A percentile compares a stretch with the other conserved stretches of the same genome.
These are phyloP conservation scores for Coremacera marginata DNA, from an alignment of 2,888 invertebrate species.

Conservation along the genomic window DNA sequence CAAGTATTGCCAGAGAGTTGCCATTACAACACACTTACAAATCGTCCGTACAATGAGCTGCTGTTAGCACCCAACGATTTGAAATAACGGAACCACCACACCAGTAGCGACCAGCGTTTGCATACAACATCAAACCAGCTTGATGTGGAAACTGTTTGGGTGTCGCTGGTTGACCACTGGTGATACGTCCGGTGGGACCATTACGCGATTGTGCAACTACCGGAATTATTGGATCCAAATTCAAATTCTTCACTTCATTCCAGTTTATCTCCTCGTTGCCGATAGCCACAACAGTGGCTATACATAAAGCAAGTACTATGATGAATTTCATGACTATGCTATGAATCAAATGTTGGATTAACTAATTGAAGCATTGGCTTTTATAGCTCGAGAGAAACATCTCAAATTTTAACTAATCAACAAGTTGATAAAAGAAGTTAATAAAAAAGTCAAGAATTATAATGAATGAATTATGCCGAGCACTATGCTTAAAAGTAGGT, in stretches of 20 bases:
- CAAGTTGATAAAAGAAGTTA: too few species aligned
- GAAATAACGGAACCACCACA: constrained; percentile 65
- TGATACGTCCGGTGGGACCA: constrained; percentile 57
- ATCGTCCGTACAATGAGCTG: constrained; percentile 63
- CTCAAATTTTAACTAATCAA: too few species aligned
- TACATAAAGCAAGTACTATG: constrained; percentile 38
- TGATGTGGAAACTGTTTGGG: constrained; percentile 63
- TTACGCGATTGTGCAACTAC: constrained; percentile 31
- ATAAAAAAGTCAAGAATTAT: too few species aligned
- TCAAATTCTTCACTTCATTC: constrained; percentile 47
- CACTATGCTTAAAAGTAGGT: too few species aligned
- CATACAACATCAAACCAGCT: constrained; percentile 56
- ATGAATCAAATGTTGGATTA: background rate
- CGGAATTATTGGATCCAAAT: constrained; percentile 46
- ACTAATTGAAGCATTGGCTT: background rate
- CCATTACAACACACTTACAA: constrained; percentile 39
- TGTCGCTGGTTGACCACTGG: constrained; percentile 55
- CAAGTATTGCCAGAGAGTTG: too few species aligned
- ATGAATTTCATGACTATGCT: constrained; percentile 13
- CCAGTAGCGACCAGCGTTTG: constrained; percentile 51
- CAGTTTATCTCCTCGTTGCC: constrained; percentile 51
- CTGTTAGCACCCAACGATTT: constrained; percentile 60
- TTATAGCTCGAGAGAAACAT: too few species aligned
- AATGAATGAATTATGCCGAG: too few species aligned
- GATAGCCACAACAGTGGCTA: constrained; percentile 41